Percentiles rank a stretch among this genome's conserved stretches.
Conservation (phyloP, 2,888 invertebrate genomes). For the Tenthredo notha region DNA sequence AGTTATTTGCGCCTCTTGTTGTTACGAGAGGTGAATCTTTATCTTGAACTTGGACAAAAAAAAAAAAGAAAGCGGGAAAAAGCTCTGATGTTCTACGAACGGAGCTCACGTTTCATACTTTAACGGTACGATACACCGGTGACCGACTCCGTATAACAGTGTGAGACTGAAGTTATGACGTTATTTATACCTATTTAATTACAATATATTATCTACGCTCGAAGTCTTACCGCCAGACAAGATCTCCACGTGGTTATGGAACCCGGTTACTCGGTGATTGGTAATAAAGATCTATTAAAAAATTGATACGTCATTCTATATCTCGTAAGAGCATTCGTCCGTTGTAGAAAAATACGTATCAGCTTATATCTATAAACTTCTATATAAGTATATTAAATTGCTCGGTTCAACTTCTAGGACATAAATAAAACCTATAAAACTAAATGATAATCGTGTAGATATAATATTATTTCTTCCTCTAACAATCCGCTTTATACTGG, state of each 20-base stretch:
- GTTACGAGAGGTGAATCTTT: neutral
- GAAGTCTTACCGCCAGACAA: neutral
- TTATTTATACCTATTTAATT: constrained; percentile 26
- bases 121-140: constrained; percentile 17
- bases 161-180: constrained; percentile 25
- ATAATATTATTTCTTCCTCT: neutral
- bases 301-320: constrained; percentile 20
- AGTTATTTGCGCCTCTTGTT: neutral
- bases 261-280: neutral
- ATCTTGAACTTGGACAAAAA: neutral
- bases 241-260: constrained; percentile 11
- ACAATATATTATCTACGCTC: constrained; percentile 26
- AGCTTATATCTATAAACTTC: constrained; percentile 9
- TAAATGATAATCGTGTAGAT: neutral
- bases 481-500: neutral
- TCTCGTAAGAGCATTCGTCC: constrained; percentile 30
- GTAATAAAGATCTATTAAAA: constrained; percentile 41
- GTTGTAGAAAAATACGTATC: constrained; percentile 7
- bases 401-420: constrained; percentile 18
- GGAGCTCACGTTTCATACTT: constrained; percentile 22
- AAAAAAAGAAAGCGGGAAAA: neutral
- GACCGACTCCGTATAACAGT: constrained; percentile 3
- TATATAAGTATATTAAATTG: constrained; percentile 27
- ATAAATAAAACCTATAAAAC: constrained; percentile 17
- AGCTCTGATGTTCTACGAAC: neutral